A percentile compares a stretch with the other conserved stretches of the same genome.
phyloP scores from a whole-genome alignment of 2,888 invertebrate genomes.

The Drosophila affinis region DNA sequence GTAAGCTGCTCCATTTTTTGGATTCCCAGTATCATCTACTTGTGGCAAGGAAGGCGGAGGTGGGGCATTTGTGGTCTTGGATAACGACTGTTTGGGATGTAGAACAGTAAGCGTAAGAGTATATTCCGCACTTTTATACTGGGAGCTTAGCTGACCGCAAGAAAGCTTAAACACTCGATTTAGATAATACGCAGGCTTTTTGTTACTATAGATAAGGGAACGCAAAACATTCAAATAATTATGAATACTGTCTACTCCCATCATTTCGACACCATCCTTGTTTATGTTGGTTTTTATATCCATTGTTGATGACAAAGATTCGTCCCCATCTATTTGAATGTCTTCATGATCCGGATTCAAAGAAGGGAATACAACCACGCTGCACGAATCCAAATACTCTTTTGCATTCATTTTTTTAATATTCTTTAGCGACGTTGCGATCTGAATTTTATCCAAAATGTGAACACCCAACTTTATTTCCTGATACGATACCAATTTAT shows the following conservation, averaged over 20 bases:
- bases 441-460: conserved; percentile 93
- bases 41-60: conserved; percentile 4
- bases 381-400: conserved; percentile 91
- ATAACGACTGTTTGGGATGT: conserved; percentile 89
- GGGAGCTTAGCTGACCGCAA: conserved; percentile 96
- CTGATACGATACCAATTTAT: conserved; percentile 83
- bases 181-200: conserved; percentile 97
- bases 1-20: conserved; percentile 36
- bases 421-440: conserved; percentile 86
- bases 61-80: conserved; percentile 83
- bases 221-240: conserved; percentile 83
- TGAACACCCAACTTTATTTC: conserved; percentile 88
- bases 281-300: conserved; percentile 89
- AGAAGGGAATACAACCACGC: conserved; percentile 96
- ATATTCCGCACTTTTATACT: conserved; percentile 98
- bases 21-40: conserved; percentile 22
- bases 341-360: conserved; percentile 98
- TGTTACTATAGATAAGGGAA: conserved; percentile 94
- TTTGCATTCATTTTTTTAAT: conserved; percentile 34
- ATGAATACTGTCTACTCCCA: conserved; percentile 81
- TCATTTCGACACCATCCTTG: conserved; percentile 90
- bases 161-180: conserved; percentile 97
- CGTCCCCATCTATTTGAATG: conserved; percentile 83
- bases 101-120: conserved; percentile 96
- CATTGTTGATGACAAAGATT: conserved; percentile 81